A percentile compares a stretch with the other conserved stretches of the same genome.
phyloP scores from a whole-genome alignment of 2,797 vertebrate genomes.

The Myotis findleyi region DNA sequence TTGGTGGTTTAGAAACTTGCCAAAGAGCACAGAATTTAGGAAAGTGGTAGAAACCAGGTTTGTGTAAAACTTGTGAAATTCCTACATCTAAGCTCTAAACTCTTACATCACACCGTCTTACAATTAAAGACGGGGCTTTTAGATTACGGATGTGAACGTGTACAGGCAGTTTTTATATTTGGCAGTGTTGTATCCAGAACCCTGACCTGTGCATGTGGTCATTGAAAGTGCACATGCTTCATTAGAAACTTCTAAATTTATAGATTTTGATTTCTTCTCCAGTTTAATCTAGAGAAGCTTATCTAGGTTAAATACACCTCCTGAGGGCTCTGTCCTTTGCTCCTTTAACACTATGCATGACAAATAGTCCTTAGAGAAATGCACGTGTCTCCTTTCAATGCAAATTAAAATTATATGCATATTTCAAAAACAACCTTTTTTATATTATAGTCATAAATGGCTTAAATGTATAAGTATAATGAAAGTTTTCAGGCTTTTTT shows the following conservation, averaged over 20 bases:
- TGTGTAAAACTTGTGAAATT: not conserved
- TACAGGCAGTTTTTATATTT: not conserved
- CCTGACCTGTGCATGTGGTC: not conserved
- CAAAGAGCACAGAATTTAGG: not conserved
- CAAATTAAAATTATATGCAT: slow-evolving; percentile 18
- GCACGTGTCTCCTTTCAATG: not conserved
- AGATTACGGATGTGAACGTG: not conserved
- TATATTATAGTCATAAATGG: slow-evolving; percentile 10
- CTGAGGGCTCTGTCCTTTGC: not conserved
- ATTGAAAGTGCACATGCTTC: not conserved
- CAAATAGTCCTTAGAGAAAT: slow-evolving; percentile 10
- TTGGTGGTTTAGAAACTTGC: not conserved
- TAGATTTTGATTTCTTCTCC: slow-evolving; percentile 48
- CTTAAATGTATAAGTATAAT: not conserved
- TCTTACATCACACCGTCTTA: not conserved
- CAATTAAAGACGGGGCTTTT: not conserved
- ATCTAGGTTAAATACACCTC: not conserved
- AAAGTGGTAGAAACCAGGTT: not conserved
- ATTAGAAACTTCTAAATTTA: slow-evolving; percentile 1
- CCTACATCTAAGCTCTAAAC: not conserved
- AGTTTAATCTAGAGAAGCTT: slow-evolving; percentile 7
- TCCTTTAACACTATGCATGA: not conserved
- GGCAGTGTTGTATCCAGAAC: not conserved
- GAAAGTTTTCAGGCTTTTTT: slow-evolving; percentile 36
- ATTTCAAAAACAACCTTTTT: slow-evolving; percentile 55